Percentiles rank a stretch among this genome's conserved stretches.
Evolutionary conservation across 2,113 vertebrate genomes (phyloP).

Genomic region (Nanorana parkeri): DNA sequence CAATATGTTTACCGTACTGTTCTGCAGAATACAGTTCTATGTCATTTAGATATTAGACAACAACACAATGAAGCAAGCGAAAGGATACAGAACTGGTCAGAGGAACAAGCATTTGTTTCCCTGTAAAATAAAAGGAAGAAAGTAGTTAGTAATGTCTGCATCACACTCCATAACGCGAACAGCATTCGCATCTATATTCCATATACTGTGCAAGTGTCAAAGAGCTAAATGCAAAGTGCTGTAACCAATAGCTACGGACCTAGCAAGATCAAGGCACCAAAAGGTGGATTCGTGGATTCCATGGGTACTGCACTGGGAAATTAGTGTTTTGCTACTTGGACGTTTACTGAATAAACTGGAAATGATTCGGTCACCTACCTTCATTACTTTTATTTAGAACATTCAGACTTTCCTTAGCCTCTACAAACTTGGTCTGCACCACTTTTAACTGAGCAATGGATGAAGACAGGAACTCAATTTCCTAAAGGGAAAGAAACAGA

Average conservation of each 20-base stretch:
- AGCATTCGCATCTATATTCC: too few species aligned
- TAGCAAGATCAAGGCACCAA: too few species aligned
- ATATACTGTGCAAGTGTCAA: too few species aligned
- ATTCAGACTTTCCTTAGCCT: conserved; percentile 89
- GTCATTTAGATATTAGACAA: too few species aligned
- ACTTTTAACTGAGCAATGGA: conserved; percentile 92
- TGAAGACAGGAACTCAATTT: conserved; percentile 91
- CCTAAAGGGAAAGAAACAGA: conserved; percentile 67
- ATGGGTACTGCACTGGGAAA: too few species aligned
- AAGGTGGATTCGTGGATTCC: too few species aligned
- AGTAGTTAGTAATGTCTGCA: not conserved
- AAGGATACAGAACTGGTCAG: conserved; percentile 96
- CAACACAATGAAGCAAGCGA: not conserved
- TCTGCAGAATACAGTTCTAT: too few species aligned
- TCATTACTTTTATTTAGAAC: conserved; percentile 85
- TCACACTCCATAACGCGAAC: not conserved
- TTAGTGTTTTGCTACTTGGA: too few species aligned
- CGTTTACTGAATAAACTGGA: too few species aligned
- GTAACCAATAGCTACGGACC: too few species aligned
- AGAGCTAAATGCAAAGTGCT: too few species aligned
- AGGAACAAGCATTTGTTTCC: conserved; percentile 89
- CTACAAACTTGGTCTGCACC: conserved; percentile 91
- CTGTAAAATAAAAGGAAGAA: conserved; percentile 64
- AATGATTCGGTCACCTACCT: conserved; percentile 68
- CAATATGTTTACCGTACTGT: too few species aligned